Evolutionary conservation across 2,113 vertebrate genomes (phyloP).

Genomic region (Hemiprocne comata): DNA sequence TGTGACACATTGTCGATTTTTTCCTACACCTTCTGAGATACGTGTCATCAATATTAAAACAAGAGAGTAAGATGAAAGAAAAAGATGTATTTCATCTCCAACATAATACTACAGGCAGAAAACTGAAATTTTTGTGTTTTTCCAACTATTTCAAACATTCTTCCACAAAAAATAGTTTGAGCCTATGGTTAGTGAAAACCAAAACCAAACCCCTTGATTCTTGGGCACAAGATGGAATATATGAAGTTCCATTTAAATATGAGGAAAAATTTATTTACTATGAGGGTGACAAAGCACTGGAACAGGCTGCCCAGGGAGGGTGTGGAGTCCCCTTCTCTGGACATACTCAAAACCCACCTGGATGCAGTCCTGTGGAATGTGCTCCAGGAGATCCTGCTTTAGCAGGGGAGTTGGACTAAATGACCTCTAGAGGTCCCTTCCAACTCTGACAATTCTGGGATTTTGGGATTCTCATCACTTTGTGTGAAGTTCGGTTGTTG

Average conservation of each 20-base stretch:
- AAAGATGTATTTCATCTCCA: background rate
- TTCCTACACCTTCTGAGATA: background rate
- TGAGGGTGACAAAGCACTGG: no score
- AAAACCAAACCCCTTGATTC: background rate
- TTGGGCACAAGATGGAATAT: background rate
- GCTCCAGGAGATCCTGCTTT: no score
- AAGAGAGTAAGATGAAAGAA: background rate
- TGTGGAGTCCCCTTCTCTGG: no score
- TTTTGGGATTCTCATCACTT: background rate
- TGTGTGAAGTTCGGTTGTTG: background rate
- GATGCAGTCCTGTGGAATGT: no score
- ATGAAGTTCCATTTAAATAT: no score
- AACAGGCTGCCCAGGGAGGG: no score
- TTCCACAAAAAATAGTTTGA: background rate
- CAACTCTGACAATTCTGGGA: no score
- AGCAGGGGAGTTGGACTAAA: no score
- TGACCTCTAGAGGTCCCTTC: no score
- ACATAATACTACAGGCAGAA: background rate
- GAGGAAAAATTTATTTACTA: no score
- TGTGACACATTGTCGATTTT: background rate
- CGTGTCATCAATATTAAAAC: background rate
- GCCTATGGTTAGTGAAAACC: background rate
- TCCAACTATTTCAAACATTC: background rate
- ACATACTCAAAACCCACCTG: no score
- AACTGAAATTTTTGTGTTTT: background rate